Percentiles rank a stretch among this genome's conserved stretches.
These are phyloP conservation scores for Antheraea assamensis DNA, from an alignment of 2,888 invertebrate species.

Conservation along the genomic window DNA sequence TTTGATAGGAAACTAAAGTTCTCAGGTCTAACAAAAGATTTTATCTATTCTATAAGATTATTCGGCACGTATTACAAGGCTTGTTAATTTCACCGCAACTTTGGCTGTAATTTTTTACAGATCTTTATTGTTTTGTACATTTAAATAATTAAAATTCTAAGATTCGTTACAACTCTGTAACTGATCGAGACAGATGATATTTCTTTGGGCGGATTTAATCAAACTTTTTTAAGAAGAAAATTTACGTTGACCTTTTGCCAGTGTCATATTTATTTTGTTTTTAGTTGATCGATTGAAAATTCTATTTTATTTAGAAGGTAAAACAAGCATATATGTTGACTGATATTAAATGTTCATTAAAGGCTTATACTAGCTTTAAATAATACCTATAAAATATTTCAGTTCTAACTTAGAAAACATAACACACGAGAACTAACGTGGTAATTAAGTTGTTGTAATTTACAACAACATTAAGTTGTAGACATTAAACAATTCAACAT, in stretches of 20 bases:
- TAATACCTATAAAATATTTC: no score
- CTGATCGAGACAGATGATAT: slow-evolving; percentile 5
- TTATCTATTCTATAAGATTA: neutral
- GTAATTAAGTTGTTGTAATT: no score
- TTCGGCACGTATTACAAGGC: neutral
- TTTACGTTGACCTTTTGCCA: neutral
- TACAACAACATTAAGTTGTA: no score
- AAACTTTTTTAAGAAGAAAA: neutral
- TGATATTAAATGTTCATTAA: no score
- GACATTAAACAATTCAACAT: no score
- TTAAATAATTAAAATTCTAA: neutral
- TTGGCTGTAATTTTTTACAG: neutral
- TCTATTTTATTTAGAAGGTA: no score
- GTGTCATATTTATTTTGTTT: neutral
- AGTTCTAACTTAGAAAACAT: no score
- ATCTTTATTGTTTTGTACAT: slow-evolving; percentile 9
- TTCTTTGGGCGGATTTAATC: slow-evolving; percentile 4
- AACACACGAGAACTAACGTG: no score
- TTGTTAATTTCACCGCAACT: neutral
- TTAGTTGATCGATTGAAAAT: no score
- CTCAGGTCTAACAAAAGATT: neutral
- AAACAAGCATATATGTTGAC: no score
- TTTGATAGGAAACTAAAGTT: neutral
- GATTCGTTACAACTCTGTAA: neutral
- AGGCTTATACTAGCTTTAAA: no score